These are phyloP conservation scores for Dryoscopus gambensis DNA, from an alignment of 2,113 vertebrate genomes.

Conservation along the genomic window DNA sequence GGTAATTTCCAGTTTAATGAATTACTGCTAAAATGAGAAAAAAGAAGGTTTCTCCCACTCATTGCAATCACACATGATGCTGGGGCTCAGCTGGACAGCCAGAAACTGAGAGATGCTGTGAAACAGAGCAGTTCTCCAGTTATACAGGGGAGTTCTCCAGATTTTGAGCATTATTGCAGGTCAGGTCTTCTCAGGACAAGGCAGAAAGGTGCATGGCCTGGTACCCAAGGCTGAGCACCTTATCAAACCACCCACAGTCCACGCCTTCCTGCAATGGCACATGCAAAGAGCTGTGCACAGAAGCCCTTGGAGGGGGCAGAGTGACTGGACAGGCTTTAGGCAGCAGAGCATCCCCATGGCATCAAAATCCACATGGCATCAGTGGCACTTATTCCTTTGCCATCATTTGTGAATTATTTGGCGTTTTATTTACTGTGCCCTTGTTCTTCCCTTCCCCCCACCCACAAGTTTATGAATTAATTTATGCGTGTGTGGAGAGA, in stretches of 20 bases:
- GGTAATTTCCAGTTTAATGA: not conserved
- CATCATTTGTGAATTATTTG: not conserved
- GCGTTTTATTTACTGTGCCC: rapidly evolving
- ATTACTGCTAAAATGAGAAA: not conserved
- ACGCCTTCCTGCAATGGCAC: not conserved
- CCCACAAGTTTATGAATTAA: not conserved
- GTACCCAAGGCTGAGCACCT: not conserved
- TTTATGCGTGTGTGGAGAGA: not conserved
- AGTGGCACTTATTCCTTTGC: not conserved
- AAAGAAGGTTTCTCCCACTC: not conserved
- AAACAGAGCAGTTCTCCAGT: not conserved
- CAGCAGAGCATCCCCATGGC: not conserved
- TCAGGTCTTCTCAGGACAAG: not conserved
- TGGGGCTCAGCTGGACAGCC: not conserved
- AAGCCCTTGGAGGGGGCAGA: not conserved
- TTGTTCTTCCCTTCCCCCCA: not conserved
- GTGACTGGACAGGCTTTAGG: not conserved
- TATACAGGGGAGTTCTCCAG: not conserved
- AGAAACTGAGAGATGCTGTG: not conserved
- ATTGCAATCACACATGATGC: rapidly evolving
- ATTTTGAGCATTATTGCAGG: not conserved
- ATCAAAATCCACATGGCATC: not conserved
- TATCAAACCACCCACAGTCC: not conserved
- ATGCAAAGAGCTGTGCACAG: not conserved
- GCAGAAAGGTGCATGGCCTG: not conserved